A percentile compares a stretch with the other conserved stretches of the same genome.
phyloP scores from a whole-genome alignment of 2,797 vertebrate species.

The Lutjanus campechanus region DNA sequence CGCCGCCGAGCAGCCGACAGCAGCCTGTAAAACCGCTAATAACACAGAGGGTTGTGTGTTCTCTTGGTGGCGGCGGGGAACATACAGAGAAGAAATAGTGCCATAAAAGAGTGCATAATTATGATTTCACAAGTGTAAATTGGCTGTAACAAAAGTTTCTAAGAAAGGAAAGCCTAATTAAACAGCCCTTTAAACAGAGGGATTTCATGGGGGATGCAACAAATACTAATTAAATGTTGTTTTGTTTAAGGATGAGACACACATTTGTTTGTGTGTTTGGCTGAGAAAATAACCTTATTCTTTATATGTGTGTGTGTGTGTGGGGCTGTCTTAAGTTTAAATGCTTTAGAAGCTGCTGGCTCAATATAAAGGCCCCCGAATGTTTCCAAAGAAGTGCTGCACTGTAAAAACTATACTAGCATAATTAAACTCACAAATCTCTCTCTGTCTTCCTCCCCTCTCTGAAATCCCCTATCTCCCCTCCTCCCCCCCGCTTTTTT shows the following conservation, averaged over 20 bases:
- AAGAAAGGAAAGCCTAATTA: constrained; percentile 66
- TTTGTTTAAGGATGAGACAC: constrained; percentile 65
- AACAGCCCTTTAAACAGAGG: constrained; percentile 45
- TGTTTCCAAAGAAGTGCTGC: constrained; percentile 67
- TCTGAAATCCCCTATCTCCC: constrained; percentile 60
- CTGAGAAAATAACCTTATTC: constrained; percentile 26
- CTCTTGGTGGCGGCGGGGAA: constrained; percentile 9
- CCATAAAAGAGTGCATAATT: constrained; percentile 64
- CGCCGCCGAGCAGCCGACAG: constrained; percentile 55
- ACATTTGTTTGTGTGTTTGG: constrained; percentile 60
- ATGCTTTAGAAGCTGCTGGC: constrained; percentile 61
- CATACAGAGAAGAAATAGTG: constrained; percentile 37
- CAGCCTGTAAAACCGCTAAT: constrained; percentile 74
- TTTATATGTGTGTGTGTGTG: constrained; percentile 30
- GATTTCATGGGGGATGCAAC: constrained; percentile 48
- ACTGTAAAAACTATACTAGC: constrained; percentile 78
- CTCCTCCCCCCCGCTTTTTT: constrained; percentile 21
- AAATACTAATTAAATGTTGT: constrained; percentile 65
- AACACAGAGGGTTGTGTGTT: constrained; percentile 38
- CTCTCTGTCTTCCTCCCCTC: constrained; percentile 56
- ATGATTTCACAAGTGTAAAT: constrained; percentile 71
- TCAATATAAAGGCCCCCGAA: constrained; percentile 64
- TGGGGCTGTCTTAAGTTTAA: constrained; percentile 57
- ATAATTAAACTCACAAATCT: constrained; percentile 85
- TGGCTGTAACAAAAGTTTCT: constrained; percentile 48